Evolutionary conservation across 1,140 invertebrate species (phyloP), one percentile per base, ranked within the genome.

Genomic region (Octopus bimaculoides): DNA sequence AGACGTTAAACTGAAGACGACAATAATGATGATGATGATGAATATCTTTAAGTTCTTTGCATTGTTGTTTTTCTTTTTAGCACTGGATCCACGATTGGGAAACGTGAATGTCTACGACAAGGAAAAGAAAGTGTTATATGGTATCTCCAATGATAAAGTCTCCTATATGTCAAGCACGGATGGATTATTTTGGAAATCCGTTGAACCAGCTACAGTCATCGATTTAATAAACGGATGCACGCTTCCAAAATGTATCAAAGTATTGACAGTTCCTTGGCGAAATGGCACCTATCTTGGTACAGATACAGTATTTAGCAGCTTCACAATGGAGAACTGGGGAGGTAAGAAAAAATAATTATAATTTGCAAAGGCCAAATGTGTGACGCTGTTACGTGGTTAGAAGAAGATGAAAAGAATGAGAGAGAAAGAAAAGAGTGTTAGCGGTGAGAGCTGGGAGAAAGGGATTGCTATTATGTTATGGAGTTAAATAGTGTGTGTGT

Each of bases 81-180:
- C 77, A 41, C 54, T 84, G 55, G 82, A 83, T 66, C n/a, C 54
- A 14, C 56, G 74, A n/a, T 52, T 85, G 12, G 82, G 74, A 4
- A 80, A 79, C 61, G 54, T 85, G 52, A 66, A 82, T 52, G 84
- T 81, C 9, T 79, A 82, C 78, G 83, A 84, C 1, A 74, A 76
- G 61, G 71, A 71, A 6, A 71, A 71, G 66, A 17, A 71, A 6
- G 17, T 6, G 5, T 71, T 82, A 20, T 84, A 79, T 79, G 82
- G 81, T 7, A 80, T 82, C 73, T 79, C 74, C 20, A 81, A 79
- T 52, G 82, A 85, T 56, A 79, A 82, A 53, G 69, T 55, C 9
- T 81, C 81, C 9, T 83, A 79, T 52, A 78, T 85, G 61, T 82
- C 81, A 80, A 85, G 84, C 75, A 80, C 84, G 66, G 56, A 76